A percentile compares a stretch with the other conserved stretches of the same genome.
phyloP scores from a whole-genome alignment of 2,888 invertebrate genomes.

The Ectemnius cavifrons region DNA sequence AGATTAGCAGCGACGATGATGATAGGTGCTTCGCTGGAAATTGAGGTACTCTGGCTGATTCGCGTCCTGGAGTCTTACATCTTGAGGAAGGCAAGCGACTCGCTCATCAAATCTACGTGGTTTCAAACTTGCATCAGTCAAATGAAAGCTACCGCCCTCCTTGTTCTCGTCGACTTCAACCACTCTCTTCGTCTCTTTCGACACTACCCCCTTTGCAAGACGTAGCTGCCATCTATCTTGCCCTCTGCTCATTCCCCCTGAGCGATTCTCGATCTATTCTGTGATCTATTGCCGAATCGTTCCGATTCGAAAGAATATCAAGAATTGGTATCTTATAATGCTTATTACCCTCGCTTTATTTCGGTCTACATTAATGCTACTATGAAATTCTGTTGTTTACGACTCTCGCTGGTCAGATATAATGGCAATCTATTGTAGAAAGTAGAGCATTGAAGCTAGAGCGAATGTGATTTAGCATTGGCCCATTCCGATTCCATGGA shows the following conservation, averaged over 20 bases:
- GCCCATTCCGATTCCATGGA: not conserved
- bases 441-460: too few relatives aligned
- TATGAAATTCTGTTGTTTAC: too few relatives aligned
- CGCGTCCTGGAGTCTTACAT: conserved; percentile 62
- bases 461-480: too few relatives aligned
- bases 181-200: not conserved
- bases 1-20: conserved; percentile 37
- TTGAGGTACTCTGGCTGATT: conserved; percentile 55
- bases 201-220: conserved; percentile 18
- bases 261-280: too few relatives aligned
- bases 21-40: conserved; percentile 29
- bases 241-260: conserved; percentile 19
- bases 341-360: too few relatives aligned
- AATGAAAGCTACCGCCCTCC: conserved; percentile 65
- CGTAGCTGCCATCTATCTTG: conserved; percentile 30
- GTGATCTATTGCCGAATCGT: too few relatives aligned
- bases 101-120: conserved; percentile 69
- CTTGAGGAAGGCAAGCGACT: conserved; percentile 62
- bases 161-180: not conserved
- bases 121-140: conserved; percentile 74
- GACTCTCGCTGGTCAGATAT: too few relatives aligned
- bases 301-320: too few relatives aligned
- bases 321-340: too few relatives aligned
- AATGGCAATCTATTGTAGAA: too few relatives aligned
- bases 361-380: too few relatives aligned